Percentiles rank a stretch among this genome's conserved stretches.
These are phyloP conservation scores for Zoanthus solanderi DNA, from an alignment of 92 coral and sea anemone species.

Conservation along the genomic window DNA sequence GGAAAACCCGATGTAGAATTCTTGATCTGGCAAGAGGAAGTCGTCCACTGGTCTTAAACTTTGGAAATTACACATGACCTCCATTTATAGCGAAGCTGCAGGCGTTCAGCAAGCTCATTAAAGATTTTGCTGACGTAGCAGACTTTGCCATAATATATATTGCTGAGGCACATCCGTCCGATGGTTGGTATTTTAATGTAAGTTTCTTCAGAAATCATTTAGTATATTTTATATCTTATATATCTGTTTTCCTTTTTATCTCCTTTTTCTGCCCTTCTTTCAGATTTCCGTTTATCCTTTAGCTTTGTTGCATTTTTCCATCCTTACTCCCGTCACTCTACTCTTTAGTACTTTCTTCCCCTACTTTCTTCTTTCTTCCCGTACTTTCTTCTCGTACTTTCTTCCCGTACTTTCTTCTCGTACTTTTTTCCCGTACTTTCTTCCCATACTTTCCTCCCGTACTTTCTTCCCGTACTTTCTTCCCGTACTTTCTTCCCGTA, in stretches of 20 bases:
- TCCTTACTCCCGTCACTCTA: not conserved
- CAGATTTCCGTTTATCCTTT: not conserved
- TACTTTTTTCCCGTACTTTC: no score
- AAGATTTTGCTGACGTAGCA: slow-evolving; percentile 49
- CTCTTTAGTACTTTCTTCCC: not conserved
- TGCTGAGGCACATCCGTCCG: slow-evolving; percentile 51
- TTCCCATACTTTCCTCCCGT: no score
- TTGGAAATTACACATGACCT: slow-evolving; percentile 58
- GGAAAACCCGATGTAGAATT: slow-evolving; percentile 44
- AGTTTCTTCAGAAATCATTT: not conserved
- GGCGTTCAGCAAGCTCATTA: slow-evolving; percentile 12
- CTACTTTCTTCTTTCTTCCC: no score
- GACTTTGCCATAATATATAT: slow-evolving; percentile 59
- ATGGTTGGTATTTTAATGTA: slow-evolving; percentile 58
- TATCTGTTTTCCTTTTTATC: no score
- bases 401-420: no score
- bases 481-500: no score
- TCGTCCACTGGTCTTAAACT: slow-evolving; percentile 50
- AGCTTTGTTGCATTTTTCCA: not conserved
- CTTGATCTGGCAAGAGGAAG: slow-evolving; percentile 51
- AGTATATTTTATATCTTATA: no score
- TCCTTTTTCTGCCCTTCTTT: no score
- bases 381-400: no score
- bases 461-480: no score
- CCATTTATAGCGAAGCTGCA: slow-evolving; percentile 51